Conservation (phyloP, 2,888 invertebrate genomes). For the Hoplodrina blanda region DNA sequence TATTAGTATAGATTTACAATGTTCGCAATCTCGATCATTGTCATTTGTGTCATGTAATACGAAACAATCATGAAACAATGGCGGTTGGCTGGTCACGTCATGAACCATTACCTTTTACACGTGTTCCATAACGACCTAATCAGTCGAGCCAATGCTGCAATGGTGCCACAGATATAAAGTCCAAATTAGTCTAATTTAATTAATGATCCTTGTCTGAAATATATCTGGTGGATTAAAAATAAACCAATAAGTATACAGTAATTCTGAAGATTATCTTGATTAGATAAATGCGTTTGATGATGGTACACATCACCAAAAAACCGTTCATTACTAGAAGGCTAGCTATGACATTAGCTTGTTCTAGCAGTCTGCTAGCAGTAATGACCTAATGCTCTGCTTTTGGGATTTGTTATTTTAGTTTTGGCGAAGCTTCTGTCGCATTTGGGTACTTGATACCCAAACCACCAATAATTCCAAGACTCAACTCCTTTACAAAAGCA, state of each 20-base stretch:
- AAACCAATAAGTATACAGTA: background rate
- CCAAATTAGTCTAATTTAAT: constrained; percentile 8
- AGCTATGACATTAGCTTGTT: too few relatives aligned
- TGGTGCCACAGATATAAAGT: background rate
- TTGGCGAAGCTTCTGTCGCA: too few relatives aligned
- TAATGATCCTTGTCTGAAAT: background rate
- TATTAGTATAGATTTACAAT: background rate
- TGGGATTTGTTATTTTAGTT: too few relatives aligned
- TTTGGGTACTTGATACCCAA: too few relatives aligned
- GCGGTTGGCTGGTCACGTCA: background rate
- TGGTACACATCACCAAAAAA: background rate
- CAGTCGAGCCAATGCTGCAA: background rate
- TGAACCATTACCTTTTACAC: constrained; percentile 14
- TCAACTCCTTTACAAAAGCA: too few relatives aligned
- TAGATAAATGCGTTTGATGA: background rate
- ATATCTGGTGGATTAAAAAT: background rate
- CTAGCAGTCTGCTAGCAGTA: too few relatives aligned
- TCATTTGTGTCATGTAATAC: constrained; percentile 17
- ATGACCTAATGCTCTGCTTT: too few relatives aligned
- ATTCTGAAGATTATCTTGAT: constrained; percentile 10
- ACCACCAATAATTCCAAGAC: too few relatives aligned
- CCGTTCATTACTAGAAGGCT: background rate
- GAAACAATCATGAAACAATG: constrained; percentile 13
- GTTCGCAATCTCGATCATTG: background rate
- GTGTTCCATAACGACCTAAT: constrained; percentile 1